These are phyloP conservation scores for Pyrrhia umbra DNA, from an alignment of 2,888 invertebrate genomes.

Conservation along the genomic window DNA sequence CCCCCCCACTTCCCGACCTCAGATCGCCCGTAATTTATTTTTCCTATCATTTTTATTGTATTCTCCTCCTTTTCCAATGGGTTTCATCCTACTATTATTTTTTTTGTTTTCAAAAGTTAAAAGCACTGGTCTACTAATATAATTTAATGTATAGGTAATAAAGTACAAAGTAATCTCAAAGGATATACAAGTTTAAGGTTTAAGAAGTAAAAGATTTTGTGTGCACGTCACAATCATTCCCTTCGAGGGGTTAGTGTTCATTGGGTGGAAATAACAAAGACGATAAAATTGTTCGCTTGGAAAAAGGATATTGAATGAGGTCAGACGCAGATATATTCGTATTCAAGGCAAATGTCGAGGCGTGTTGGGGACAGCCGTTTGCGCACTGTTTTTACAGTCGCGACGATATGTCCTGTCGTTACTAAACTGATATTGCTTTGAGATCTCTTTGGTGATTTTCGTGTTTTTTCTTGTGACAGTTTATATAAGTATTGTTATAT, in stretches of 20 bases:
- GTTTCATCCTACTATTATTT: too few relatives aligned
- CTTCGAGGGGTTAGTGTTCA: slow-evolving; percentile 86
- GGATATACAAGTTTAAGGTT: slow-evolving; percentile 57
- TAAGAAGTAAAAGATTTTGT: slow-evolving; percentile 76
- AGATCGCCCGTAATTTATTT: too few relatives aligned
- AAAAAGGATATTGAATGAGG: slow-evolving; percentile 89
- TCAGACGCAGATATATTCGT: slow-evolving; percentile 86
- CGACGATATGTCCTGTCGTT: slow-evolving; percentile 72
- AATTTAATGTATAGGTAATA: slow-evolving; percentile 6
- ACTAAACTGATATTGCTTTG: slow-evolving; percentile 70
- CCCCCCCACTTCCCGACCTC: too few relatives aligned
- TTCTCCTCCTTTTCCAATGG: too few relatives aligned
- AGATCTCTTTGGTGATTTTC: slow-evolving; percentile 62
- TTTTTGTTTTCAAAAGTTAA: too few relatives aligned
- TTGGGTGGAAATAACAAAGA: slow-evolving; percentile 89
- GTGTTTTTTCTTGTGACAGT: slow-evolving; percentile 56
- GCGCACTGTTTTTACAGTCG: slow-evolving; percentile 79
- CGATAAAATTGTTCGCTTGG: slow-evolving; percentile 88
- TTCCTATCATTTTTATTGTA: too few relatives aligned
- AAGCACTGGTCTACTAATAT: too few relatives aligned
- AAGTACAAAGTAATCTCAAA: slow-evolving; percentile 30
- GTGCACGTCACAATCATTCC: slow-evolving; percentile 85
- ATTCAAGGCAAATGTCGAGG: slow-evolving; percentile 84
- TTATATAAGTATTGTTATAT: slow-evolving; percentile 22
- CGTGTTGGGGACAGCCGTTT: slow-evolving; percentile 81